A percentile compares a stretch with the other conserved stretches of the same genome.
Conservation (phyloP, 64 coral and sea anemone species). For the Actinia tenebrosa region DNA sequence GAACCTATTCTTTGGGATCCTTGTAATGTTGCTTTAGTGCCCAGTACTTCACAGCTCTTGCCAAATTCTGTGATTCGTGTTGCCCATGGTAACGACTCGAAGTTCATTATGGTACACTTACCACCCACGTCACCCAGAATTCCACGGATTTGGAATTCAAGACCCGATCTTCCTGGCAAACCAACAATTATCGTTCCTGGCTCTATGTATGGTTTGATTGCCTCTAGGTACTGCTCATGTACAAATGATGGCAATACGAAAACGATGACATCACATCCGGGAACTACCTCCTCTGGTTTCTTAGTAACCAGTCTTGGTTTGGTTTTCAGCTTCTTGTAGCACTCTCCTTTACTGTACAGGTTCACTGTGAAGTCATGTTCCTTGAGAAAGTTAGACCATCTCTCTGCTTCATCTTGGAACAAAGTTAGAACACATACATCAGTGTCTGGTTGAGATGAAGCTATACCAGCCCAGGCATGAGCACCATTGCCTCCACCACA, state of each 20-base stretch:
- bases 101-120: constrained; percentile 30
- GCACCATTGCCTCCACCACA: constrained; percentile 25
- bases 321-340: neutral
- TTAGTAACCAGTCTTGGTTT: constrained; percentile 62
- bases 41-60: constrained; percentile 20
- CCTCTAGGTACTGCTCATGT: constrained; percentile 52
- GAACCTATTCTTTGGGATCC: constrained; percentile 1
- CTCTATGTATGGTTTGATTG: constrained; percentile 34
- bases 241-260: constrained; percentile 46
- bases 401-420: constrained; percentile 51
- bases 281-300: constrained; percentile 46
- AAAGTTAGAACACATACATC: constrained; percentile 62
- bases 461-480: constrained; percentile 48
- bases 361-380: neutral
- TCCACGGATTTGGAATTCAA: constrained; percentile 52
- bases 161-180: constrained; percentile 41
- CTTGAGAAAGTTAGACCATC: constrained; percentile 23
- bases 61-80: constrained; percentile 43
- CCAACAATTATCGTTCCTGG: constrained; percentile 64
- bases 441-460: constrained; percentile 33
- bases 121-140: constrained; percentile 26
- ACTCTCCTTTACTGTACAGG: neutral
- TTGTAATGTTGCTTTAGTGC: constrained; percentile 13
- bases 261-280: constrained; percentile 45
- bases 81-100: constrained; percentile 74